Evolutionary conservation across 2,797 vertebrate genomes (phyloP), one percentile per base, ranked within the genome.

Genomic region (Hoplostethus mediterraneus): DNA sequence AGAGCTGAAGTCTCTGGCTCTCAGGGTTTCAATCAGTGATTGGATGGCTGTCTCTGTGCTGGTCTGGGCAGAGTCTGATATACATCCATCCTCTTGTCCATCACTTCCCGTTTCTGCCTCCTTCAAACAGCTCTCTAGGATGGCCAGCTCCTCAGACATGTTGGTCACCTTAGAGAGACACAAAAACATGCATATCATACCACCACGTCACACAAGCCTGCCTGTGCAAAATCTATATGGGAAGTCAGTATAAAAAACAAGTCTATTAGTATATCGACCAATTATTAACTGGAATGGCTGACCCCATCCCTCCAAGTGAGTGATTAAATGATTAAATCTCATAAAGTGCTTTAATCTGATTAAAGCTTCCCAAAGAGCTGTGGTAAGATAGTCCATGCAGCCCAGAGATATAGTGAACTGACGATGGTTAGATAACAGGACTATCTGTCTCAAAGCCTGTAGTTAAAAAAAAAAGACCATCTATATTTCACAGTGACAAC

Each of bases 31-130:
- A 16, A 99, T 96, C 75, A 99, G 94, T 12, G 96, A 96, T 79
- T 99, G 98, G 89, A 99, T 98, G 54, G 98, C 98, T 0, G 95
- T 96, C 93, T 99, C 98, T 0, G 97, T 96, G 84, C 92, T 97
- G 36, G 94, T 92, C 75, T 98, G 97, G 25, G 95, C 95, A n/a
- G 95, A 90, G 82, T 97, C 96, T 38, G 96, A 93, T 84, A 97
- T 94, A 33, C 95, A 95, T 59, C 89, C 92, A 44, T 97, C 96
- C 89, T 97, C 96, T 0, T 94, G 95, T 58, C 84, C 92, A 59
- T 96, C 95, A 3, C 90, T 94, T 3, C 93, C 93, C 0, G 90
- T 90, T 82, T 99, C 97, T 0, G 96, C 98, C 88, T 97, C 96
- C 71, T 97, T 98, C 88, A 99, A 90, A 84, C 95, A 97, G 83